Base-by-base conservation (phyloP, 1,140 invertebrate genomes). In the Musca vetustissima region DNA sequence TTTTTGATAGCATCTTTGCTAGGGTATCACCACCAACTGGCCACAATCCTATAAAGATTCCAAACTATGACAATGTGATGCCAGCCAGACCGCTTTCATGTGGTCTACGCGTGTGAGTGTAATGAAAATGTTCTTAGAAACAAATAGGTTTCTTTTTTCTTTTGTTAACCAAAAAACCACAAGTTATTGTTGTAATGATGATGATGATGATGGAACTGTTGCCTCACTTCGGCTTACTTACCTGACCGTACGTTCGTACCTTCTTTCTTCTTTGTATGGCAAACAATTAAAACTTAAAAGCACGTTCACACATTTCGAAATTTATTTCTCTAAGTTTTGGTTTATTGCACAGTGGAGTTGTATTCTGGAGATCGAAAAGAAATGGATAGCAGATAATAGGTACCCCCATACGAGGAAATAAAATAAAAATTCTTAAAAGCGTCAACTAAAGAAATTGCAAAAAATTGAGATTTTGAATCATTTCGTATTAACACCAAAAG, bases 1-100 rank as follows among this genome's bases (percentile, higher is more conserved):
- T 74, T n/a, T n/a, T 52, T 57, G 70, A 66, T 68, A 49, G 47
- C 43, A 65, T 65, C 64, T 50, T 50, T 64, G 25, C 50, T 8
- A 28, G 7, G 21, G 47, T 17, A 53, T 53, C 22, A 53, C 50
- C 22, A 21, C 50, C 50, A 53, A 21, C 50, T n/a, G 17, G 8
- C 50, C 50, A 50, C 36, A 43, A 43, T 43, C 36, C 6, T 2
- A 43, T 13, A 43, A 43, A 43, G 36, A 43, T 43, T 43, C 36
- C 36, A 13, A 43, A 43, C 36, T 43, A 43, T 43, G n/a, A n/a
- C n/a, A n/a, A n/a, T n/a, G n/a, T n/a, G 36, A 43, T 43, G 36
- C 36, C 36, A 43, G 8, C 3, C 36, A 43, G 36, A 43, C 36
- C 57, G 36, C 8, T 61, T 17, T 61, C 36, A 36, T 61, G 57